Evolutionary conservation across 1,140 invertebrate species (phyloP).

Genomic region (Drosophila saltans): DNA sequence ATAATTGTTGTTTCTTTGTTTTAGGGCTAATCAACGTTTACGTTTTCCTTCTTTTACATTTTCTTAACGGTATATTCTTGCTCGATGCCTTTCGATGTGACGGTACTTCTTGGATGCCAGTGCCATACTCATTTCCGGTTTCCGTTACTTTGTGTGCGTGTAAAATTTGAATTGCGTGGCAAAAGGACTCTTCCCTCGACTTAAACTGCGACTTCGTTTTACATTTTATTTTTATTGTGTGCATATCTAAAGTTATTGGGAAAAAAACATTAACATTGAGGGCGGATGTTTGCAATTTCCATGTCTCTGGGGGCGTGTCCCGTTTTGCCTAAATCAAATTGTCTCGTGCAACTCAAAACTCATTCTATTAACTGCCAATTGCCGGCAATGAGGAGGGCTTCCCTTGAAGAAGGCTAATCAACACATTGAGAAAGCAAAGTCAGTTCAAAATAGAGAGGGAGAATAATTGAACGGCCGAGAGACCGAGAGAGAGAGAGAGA

Average conservation of each 20-base stretch:
- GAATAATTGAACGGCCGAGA: background rate
- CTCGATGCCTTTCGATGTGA: background rate
- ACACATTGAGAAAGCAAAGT: conserved; percentile 15
- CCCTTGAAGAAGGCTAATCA: conserved; percentile 70
- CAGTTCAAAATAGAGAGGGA: background rate
- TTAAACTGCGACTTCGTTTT: conserved; percentile 14
- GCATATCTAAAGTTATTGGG: conserved; percentile 72
- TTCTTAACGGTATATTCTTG: conserved; percentile 28
- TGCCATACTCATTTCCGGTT: conserved; percentile 79
- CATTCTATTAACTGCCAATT: conserved; percentile 66
- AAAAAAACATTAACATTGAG: conserved; percentile 22
- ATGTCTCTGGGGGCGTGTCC: conserved; percentile 52
- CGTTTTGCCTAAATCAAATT: conserved; percentile 64
- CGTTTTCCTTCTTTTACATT: background rate
- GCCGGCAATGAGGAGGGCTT: conserved; percentile 59
- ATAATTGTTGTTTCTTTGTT: too few relatives aligned
- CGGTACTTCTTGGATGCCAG: conserved; percentile 61
- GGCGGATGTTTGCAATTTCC: conserved; percentile 77
- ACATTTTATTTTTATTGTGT: conserved; percentile 35
- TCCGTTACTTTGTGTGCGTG: conserved; percentile 79
- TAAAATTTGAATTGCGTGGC: conserved; percentile 74
- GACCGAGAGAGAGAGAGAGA: conserved; percentile 1
- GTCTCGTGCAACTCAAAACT: conserved; percentile 55
- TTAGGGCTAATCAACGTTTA: too few relatives aligned
- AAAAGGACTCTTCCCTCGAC: conserved; percentile 26